A percentile compares a stretch with the other conserved stretches of the same genome.
Conservation (phyloP, 2,113 vertebrate genomes). For the Butorides virescens region DNA sequence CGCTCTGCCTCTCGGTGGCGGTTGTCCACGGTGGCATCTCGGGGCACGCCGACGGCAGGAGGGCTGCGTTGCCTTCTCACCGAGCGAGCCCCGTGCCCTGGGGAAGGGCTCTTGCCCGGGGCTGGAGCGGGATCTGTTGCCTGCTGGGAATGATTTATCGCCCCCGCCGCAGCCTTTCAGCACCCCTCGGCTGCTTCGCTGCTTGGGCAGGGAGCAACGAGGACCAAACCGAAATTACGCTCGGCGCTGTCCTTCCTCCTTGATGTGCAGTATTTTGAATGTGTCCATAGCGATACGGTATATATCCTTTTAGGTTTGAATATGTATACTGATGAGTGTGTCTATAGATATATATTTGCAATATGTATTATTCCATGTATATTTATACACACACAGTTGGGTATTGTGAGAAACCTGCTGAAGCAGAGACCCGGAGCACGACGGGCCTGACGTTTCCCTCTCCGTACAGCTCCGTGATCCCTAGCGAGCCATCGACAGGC, state of each 20-base stretch:
- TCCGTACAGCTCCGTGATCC: fast-evolving
- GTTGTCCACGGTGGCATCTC: neutral
- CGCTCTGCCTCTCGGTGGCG: fast-evolving
- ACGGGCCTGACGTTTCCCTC: fast-evolving
- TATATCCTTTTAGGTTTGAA: neutral
- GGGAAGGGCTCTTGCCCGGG: neutral
- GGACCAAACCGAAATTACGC: fast-evolving
- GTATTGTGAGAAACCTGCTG: neutral
- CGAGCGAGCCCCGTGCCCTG: neutral
- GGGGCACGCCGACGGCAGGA: neutral
- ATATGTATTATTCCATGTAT: neutral
- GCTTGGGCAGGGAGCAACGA: fast-evolving
- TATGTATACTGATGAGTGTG: neutral
- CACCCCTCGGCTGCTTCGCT: neutral
- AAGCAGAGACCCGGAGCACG: neutral
- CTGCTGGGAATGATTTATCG: neutral
- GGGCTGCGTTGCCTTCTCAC: neutral
- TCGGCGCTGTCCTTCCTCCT: neutral
- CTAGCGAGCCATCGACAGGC: neutral
- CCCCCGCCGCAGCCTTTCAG: neutral
- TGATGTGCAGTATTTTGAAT: fast-evolving
- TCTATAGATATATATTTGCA: neutral
- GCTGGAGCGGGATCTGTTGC: neutral
- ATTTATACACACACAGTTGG: neutral
- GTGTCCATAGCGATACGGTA: fast-evolving